Evolutionary conservation across 2,797 vertebrate genomes (phyloP).

Genomic region (Enteromius thamalakanensis): DNA sequence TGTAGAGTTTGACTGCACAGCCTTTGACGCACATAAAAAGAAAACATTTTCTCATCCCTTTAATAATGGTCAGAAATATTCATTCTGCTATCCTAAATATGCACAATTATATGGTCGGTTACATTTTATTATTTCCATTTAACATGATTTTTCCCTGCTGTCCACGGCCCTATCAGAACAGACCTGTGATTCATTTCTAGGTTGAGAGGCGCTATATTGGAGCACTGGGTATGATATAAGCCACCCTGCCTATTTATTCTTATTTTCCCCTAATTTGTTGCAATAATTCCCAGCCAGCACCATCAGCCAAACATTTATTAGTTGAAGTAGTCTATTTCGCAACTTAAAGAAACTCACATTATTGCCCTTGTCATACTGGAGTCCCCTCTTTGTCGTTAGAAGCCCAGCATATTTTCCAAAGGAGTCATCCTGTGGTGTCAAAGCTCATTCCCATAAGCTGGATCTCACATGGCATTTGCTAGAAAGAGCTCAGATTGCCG

Average conservation of each 20-base stretch:
- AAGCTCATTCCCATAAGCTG: constrained; percentile 60
- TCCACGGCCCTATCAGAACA: constrained; percentile 13
- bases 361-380: constrained; percentile 52
- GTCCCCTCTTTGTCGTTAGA: constrained; percentile 62
- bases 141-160: constrained; percentile 1
- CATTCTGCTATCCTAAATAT: not conserved
- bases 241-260: constrained; percentile 41
- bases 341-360: constrained; percentile 54
- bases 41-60: constrained; percentile 7
- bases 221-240: constrained; percentile 27
- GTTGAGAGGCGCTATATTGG: not conserved
- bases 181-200: constrained; percentile 7
- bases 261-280: constrained; percentile 48
- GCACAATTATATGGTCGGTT: constrained; percentile 5
- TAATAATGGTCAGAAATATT: constrained; percentile 2
- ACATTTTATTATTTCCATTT: constrained; percentile 20
- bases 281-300: constrained; percentile 48
- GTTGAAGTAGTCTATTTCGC: constrained; percentile 49
- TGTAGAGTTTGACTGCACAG: not conserved
- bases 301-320: constrained; percentile 55
- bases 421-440: constrained; percentile 69
- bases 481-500: constrained; percentile 59
- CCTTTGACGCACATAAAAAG: constrained; percentile 6
- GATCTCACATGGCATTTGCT: constrained; percentile 61
- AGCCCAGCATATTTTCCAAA: constrained; percentile 72